Evolutionary conservation across 2,888 invertebrate species (phyloP).

Genomic region (Caenorhabditis japonica): DNA sequence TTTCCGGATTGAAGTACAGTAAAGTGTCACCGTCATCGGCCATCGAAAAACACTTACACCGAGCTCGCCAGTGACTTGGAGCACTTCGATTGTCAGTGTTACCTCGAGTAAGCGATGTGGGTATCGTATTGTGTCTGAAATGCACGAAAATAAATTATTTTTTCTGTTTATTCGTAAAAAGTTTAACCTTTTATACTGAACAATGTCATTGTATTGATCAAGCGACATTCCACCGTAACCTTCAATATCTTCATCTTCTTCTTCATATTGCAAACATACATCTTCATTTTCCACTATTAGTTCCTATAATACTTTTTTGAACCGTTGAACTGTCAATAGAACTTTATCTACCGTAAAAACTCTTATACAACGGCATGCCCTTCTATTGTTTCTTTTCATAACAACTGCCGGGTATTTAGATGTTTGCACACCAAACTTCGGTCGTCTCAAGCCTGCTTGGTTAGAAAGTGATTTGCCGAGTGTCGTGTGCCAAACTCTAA

Average conservation of each 20-base stretch:
- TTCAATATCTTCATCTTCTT: constrained; percentile 48
- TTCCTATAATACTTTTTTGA: too few species aligned
- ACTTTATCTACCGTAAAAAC: too few species aligned
- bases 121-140: constrained; percentile 16
- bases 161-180: background rate
- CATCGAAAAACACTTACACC: constrained; percentile 60
- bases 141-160: background rate
- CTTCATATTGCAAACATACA: constrained; percentile 43
- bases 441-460: too few species aligned
- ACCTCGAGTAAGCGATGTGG: too few species aligned
- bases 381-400: too few species aligned
- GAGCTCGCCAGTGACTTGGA: constrained; percentile 64
- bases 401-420: too few species aligned
- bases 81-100: constrained; percentile 61
- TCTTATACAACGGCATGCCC: too few species aligned
- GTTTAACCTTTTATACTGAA: constrained; percentile 54
- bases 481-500: too few species aligned
- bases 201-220: constrained; percentile 62
- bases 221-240: constrained; percentile 62
- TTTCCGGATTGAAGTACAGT: constrained; percentile 54
- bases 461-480: too few species aligned
- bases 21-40: constrained; percentile 62
- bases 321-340: too few species aligned
- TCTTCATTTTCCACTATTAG: constrained; percentile 37
- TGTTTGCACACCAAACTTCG: too few species aligned